A percentile compares a stretch with the other conserved stretches of the same genome.
Conservation (phyloP, 2,113 vertebrate genomes). For the Dicrurus megarhynchus region DNA sequence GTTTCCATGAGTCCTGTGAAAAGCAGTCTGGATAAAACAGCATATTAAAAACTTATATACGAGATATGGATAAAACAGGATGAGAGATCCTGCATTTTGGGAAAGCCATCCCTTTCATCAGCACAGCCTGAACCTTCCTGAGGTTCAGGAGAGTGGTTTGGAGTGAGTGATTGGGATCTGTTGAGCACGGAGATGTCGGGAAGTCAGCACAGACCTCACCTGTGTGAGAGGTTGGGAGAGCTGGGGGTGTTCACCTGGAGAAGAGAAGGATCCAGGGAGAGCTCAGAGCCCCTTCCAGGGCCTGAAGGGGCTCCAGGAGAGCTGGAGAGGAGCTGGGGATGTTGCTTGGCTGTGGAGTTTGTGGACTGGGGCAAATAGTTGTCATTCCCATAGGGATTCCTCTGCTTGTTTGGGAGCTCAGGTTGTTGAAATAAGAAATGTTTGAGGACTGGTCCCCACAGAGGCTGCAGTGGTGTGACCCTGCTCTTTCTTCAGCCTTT, state of each 20-base stretch:
- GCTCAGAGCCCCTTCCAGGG: neutral
- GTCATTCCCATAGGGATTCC: neutral
- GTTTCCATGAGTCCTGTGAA: neutral
- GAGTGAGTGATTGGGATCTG: neutral
- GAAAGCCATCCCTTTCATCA: neutral
- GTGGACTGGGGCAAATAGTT: accelerated
- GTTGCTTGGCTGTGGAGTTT: neutral
- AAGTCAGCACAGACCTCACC: neutral
- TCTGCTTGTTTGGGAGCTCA: neutral
- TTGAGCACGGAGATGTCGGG: neutral
- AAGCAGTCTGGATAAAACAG: neutral
- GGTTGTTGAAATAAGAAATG: neutral
- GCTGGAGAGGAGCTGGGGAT: neutral
- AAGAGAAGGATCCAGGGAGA: neutral
- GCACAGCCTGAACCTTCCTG: neutral
- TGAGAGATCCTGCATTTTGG: neutral
- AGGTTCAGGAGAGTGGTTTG: neutral
- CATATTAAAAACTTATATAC: accelerated
- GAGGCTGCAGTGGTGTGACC: neutral
- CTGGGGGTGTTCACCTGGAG: neutral
- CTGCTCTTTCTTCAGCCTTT: neutral
- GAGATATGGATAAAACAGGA: neutral
- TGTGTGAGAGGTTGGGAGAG: neutral
- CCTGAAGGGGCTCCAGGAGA: neutral
- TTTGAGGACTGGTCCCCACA: neutral